Conservation (phyloP, 2,797 vertebrate species). For the Oreochromis grahami region DNA sequence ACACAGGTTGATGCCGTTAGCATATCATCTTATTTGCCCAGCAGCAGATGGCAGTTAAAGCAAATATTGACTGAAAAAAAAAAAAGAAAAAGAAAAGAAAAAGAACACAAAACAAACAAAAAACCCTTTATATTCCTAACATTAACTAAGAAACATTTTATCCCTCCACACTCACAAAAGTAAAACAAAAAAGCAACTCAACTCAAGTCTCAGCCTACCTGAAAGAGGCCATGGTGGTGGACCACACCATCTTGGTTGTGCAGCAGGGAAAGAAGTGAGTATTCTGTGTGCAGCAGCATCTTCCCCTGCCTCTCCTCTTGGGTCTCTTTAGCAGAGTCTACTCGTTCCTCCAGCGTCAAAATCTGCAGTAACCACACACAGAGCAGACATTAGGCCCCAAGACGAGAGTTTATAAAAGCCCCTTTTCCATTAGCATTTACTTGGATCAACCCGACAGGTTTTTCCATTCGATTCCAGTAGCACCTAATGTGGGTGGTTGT, state of each 20-base stretch:
- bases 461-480: neutral
- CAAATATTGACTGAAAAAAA: neutral
- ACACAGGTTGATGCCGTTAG: neutral
- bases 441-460: neutral
- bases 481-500: neutral
- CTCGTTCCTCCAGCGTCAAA: slow-evolving; percentile 93
- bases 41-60: neutral
- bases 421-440: neutral
- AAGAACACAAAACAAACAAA: neutral
- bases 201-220: slow-evolving; percentile 73
- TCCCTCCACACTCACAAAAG: neutral
- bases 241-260: slow-evolving; percentile 98
- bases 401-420: neutral
- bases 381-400: slow-evolving; percentile 31
- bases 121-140: neutral
- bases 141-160: neutral
- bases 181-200: neutral
- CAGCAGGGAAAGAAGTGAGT: slow-evolving; percentile 95
- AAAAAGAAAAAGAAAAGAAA: neutral
- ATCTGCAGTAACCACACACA: slow-evolving; percentile 76
- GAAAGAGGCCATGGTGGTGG: slow-evolving; percentile 97
- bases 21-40: neutral
- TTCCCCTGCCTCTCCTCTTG: slow-evolving; percentile 98
- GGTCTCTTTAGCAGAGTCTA: slow-evolving; percentile 88
- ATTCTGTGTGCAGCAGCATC: slow-evolving; percentile 98